Conservation (phyloP, 2,113 vertebrate genomes). For the Aegithalos caudatus region DNA sequence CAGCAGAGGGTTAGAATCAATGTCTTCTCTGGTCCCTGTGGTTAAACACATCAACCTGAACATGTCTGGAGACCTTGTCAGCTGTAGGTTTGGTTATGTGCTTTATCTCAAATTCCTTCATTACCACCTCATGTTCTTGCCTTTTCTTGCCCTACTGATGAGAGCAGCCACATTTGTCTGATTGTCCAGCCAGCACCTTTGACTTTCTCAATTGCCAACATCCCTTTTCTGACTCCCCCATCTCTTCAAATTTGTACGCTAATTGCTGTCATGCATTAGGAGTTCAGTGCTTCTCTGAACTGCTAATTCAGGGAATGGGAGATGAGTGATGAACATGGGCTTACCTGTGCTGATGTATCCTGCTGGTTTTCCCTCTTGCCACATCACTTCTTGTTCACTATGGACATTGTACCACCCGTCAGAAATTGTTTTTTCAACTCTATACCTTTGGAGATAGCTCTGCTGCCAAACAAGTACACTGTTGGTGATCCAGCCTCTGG, state of each 20-base stretch:
- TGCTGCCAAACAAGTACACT: neutral
- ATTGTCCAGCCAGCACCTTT: neutral
- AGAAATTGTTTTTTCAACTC: neutral
- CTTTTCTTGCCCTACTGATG: neutral
- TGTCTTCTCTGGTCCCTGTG: neutral
- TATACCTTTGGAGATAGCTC: neutral
- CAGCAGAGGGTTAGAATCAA: neutral
- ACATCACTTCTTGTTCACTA: neutral
- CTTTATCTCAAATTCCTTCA: neutral
- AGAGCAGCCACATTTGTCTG: neutral
- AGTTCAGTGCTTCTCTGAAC: neutral
- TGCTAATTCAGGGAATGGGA: no score
- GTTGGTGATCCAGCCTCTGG: neutral
- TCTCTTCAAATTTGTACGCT: neutral
- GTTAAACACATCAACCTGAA: neutral
- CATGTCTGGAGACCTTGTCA: neutral
- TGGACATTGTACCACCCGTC: neutral
- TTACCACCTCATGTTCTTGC: neutral
- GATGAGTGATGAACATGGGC: neutral
- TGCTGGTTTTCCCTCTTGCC: neutral
- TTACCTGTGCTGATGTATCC: neutral
- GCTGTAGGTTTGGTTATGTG: accelerated
- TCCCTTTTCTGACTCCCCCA: neutral
- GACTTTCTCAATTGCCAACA: neutral
- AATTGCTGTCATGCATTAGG: neutral